These are phyloP conservation scores for Trematomus loennbergii DNA, from an alignment of 2,113 vertebrate genomes.

Conservation along the genomic window DNA sequence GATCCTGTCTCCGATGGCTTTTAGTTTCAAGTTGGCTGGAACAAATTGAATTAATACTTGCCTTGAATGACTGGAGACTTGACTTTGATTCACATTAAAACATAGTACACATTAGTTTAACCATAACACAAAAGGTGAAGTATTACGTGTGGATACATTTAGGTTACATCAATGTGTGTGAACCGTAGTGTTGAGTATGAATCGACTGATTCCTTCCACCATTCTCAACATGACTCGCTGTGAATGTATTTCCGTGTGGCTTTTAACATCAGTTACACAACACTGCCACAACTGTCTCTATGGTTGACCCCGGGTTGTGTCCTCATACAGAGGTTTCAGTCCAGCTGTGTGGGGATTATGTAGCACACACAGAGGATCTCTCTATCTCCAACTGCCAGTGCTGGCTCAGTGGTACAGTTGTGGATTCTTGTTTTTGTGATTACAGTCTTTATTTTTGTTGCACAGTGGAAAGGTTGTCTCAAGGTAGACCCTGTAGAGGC, in stretches of 20 bases:
- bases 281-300: conserved; percentile 44
- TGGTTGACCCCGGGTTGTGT: conserved; percentile 40
- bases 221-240: not conserved
- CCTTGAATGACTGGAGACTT: not conserved
- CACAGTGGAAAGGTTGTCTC: conserved; percentile 59
- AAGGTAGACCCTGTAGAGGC: conserved; percentile 52
- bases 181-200: not conserved
- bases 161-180: not conserved
- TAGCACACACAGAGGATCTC: conserved; percentile 54
- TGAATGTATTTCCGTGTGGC: conserved; percentile 24
- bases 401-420: conserved; percentile 38
- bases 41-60: not conserved
- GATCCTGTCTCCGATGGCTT: not conserved
- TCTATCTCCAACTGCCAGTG: conserved; percentile 41
- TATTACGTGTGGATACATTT: not conserved
- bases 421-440: conserved; percentile 54
- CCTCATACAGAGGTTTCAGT: conserved; percentile 51
- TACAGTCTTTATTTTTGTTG: conserved; percentile 1
- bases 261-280: conserved; percentile 62
- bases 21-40: not conserved
- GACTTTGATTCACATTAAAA: not conserved
- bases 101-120: not conserved
- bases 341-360: conserved; percentile 71
- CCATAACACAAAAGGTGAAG: not conserved
- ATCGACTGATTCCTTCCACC: conserved; percentile 8